Percentiles rank a stretch among this genome's conserved stretches.
phyloP scores from a whole-genome alignment of 2,113 vertebrate species.

The Sminthopsis crassicaudata region DNA sequence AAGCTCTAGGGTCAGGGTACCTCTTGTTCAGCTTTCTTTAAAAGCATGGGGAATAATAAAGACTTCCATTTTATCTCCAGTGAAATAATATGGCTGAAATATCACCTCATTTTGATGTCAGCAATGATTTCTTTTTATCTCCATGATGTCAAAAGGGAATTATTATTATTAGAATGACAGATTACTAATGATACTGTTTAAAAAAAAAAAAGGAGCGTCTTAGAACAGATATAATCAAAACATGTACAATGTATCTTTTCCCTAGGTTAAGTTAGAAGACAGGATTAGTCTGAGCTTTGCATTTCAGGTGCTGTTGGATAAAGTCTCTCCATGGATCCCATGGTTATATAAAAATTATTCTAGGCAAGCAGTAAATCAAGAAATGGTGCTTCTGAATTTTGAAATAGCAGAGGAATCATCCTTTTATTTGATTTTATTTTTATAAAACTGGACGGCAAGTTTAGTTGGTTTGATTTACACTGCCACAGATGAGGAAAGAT shows the following conservation, averaged over 20 bases:
- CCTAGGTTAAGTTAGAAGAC: constrained; percentile 39
- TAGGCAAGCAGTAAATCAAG: constrained; percentile 73
- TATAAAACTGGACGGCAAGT: constrained; percentile 49
- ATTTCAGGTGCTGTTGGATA: constrained; percentile 47
- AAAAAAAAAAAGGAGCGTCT: constrained; percentile 74
- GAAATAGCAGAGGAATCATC: constrained; percentile 50
- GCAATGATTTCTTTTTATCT: constrained; percentile 83
- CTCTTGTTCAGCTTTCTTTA: constrained; percentile 84
- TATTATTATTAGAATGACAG: constrained; percentile 82
- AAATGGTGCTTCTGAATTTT: constrained; percentile 63
- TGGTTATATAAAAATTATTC: constrained; percentile 68
- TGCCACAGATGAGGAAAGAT: constrained; percentile 23
- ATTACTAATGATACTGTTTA: constrained; percentile 81
- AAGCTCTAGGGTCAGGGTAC: constrained; percentile 79
- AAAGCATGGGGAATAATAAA: constrained; percentile 85
- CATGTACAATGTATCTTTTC: constrained; percentile 66
- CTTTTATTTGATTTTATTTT: constrained; percentile 43
- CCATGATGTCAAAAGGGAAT: constrained; percentile 84
- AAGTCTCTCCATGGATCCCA: constrained; percentile 46
- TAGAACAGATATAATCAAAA: constrained; percentile 75
- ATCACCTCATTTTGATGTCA: constrained; percentile 86
- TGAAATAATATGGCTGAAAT: constrained; percentile 85
- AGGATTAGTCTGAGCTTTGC: constrained; percentile 2
- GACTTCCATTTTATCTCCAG: constrained; percentile 82
- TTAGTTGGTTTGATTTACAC: constrained; percentile 50